Conservation (phyloP, 2,888 invertebrate genomes). For the Drosophila recens region DNA sequence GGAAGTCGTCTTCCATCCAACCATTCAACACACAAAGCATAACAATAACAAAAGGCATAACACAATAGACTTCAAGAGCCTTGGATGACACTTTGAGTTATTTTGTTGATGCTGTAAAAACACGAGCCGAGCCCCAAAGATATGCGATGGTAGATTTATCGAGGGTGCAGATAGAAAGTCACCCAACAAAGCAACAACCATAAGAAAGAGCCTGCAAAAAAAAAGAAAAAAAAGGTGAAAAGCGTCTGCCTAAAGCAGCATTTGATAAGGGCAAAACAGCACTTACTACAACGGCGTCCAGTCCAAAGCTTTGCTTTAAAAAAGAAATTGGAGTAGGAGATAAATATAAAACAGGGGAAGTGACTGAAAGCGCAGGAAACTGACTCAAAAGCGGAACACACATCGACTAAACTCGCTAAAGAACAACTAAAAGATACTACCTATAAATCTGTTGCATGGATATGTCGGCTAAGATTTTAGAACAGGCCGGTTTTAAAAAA, state of each 20-base stretch:
- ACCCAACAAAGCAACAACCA: conserved; percentile 13
- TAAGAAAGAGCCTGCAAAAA: neutral
- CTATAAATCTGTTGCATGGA: too few relatives aligned
- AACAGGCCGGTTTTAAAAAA: too few relatives aligned
- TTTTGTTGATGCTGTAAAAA: conserved; percentile 76
- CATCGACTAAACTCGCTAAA: neutral
- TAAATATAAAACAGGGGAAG: conserved; percentile 14
- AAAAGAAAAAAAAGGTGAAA: conserved; percentile 50
- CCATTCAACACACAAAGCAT: conserved; percentile 38
- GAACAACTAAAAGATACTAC: conserved; percentile 27
- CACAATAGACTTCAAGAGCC: conserved; percentile 78
- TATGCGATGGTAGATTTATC: conserved; percentile 74
- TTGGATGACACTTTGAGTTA: conserved; percentile 78
- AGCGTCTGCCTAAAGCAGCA: conserved; percentile 49
- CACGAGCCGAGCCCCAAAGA: conserved; percentile 56
- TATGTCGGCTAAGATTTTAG: too few relatives aligned
- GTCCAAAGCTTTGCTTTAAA: conserved; percentile 36
- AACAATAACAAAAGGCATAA: conserved; percentile 58
- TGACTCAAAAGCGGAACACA: conserved; percentile 18
- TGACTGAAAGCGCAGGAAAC: conserved; percentile 15
- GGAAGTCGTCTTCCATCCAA: neutral
- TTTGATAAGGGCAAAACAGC: conserved; percentile 55
- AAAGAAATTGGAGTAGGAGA: conserved; percentile 5
- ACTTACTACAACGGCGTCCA: conserved; percentile 38
- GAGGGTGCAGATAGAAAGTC: conserved; percentile 52